Evolutionary conservation across 1,140 invertebrate species (phyloP).

Genomic region (Papilio machaon): DNA sequence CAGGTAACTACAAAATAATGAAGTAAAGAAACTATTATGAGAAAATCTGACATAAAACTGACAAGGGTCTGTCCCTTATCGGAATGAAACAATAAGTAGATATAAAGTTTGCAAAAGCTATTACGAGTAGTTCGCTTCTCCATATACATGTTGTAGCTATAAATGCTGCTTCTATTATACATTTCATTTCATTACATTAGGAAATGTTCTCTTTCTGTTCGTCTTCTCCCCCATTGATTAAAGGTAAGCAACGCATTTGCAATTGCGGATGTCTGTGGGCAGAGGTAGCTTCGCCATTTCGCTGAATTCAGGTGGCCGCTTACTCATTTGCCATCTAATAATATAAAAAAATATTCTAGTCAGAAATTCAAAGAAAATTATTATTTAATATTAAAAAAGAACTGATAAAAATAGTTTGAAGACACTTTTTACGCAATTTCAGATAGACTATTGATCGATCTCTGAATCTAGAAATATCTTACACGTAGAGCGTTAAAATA

Average conservation of each 20-base stretch:
- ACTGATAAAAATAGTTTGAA: no score
- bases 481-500: not conserved
- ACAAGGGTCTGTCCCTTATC: conserved; percentile 25
- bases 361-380: not conserved
- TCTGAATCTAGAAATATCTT: not conserved
- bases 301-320: no score
- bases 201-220: no score
- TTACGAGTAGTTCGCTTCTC: not conserved
- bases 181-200: not conserved
- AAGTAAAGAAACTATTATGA: not conserved
- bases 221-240: no score
- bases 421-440: no score
- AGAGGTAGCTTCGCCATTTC: no score
- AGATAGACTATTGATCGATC: not conserved
- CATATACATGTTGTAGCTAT: not conserved
- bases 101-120: conserved; percentile 24
- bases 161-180: not conserved
- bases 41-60: conserved; percentile 12
- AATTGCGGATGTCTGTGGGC: no score
- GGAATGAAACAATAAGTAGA: conserved; percentile 24
- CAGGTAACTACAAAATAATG: not conserved
- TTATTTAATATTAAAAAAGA: no score
- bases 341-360: not conserved
- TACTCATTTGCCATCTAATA: no score
- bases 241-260: no score